Percentiles rank a stretch among this genome's conserved stretches.
These are phyloP conservation scores for Epicauta chinensis DNA, from an alignment of 1,140 invertebrate genomes.

Conservation along the genomic window DNA sequence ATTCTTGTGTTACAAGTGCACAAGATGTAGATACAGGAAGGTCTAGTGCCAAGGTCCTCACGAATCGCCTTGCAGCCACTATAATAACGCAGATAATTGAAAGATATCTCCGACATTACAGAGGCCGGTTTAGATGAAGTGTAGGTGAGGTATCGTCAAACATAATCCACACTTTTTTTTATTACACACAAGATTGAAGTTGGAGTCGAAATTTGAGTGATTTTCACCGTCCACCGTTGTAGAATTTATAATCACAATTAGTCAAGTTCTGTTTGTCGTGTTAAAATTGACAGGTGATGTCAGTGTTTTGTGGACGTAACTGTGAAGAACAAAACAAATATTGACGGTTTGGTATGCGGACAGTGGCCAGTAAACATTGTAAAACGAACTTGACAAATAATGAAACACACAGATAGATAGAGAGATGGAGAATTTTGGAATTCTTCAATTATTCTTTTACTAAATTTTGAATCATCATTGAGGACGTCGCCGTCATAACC, in stretches of 20 bases:
- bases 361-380: conserved; percentile 19
- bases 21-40: conserved; percentile 19
- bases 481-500: too few relatives aligned
- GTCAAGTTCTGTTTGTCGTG: not conserved
- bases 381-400: conserved; percentile 16
- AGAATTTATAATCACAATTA: too few relatives aligned
- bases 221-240: too few relatives aligned
- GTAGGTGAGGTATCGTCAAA: too few relatives aligned
- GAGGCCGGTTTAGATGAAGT: too few relatives aligned
- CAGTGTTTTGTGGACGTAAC: conserved; percentile 17
- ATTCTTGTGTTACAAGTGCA: too few relatives aligned
- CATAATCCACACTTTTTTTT: conserved; percentile 2
- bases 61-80: conserved; percentile 10
- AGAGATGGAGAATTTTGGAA: too few relatives aligned
- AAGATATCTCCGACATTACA: conserved; percentile 19
- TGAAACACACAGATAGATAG: not conserved
- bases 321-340: conserved; percentile 16
- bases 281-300: conserved; percentile 18
- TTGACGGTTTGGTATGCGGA: conserved; percentile 14
- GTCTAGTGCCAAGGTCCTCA: conserved; percentile 17
- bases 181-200: too few relatives aligned
- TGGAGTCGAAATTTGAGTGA: too few relatives aligned
- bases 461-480: too few relatives aligned
- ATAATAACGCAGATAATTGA: not conserved
- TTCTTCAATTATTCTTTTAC: too few relatives aligned